phyloP scores from a whole-genome alignment of 2,888 invertebrate genomes.

The Orchesellides sinensis region DNA sequence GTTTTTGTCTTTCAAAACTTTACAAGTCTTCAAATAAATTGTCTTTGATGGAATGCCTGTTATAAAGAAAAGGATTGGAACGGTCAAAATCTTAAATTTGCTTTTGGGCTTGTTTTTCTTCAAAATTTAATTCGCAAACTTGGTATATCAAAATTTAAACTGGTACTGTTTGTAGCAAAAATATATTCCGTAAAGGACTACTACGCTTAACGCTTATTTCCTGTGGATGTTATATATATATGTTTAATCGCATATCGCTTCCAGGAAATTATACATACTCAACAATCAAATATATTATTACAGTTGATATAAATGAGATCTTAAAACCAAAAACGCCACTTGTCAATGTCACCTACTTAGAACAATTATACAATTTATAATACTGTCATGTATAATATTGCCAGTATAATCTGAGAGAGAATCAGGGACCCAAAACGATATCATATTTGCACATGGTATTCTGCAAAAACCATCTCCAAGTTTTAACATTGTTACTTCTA shows the following conservation, averaged over 20 bases:
- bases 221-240: background rate
- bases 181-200: no score
- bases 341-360: background rate
- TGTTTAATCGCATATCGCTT: background rate
- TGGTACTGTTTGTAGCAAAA: no score
- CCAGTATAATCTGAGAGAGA: constrained; percentile 57
- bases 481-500: background rate
- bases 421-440: constrained; percentile 56
- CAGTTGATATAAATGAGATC: background rate
- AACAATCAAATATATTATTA: background rate
- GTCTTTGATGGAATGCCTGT: background rate
- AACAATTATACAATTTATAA: background rate
- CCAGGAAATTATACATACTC: background rate
- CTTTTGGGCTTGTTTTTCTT: no score
- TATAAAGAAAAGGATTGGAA: no score
- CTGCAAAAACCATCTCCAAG: no score
- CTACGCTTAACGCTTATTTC: background rate
- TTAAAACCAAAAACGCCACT: no score
- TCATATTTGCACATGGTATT: constrained; percentile 13
- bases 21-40: background rate
- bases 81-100: no score
- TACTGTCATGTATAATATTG: background rate
- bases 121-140: no score
- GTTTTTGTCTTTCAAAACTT: background rate
- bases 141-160: no score